Evolutionary conservation across 2,113 vertebrate species (phyloP), one percentile per base, ranked within the genome.

Genomic region (Perca flavescens): DNA sequence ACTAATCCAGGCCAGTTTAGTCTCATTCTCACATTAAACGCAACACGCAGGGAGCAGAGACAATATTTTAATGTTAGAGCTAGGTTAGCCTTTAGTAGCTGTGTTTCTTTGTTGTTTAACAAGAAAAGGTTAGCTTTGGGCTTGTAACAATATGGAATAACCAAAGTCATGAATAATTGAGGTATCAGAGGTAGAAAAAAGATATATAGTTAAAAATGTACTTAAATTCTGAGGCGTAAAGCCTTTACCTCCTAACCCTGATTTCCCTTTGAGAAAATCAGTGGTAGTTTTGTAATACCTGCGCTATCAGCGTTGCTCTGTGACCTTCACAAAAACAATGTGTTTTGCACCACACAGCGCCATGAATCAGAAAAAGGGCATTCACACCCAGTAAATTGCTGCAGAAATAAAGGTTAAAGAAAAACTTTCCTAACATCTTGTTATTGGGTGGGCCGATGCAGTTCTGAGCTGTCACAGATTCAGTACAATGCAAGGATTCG

Each of bases 241-340:
- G 15, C 34, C 2, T 50, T 21, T 9, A 6, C 6, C 14, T 57
- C 14, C 16, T 77, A 19, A n/a, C 21, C 2, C 3, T 50, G n/a
- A 52, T 36, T 46, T 63, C 31, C 22, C 40, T 80, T 56, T 28
- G 50, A 81, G 50, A 52, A 66, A 67, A 68, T 13, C 62, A 31
- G 9, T 22, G 13, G 50, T 73, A 43, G 6, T n/a, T 69, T 11
- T 49, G 16, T 22, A 22, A 36, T 68, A 8, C 3, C 15, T 64
- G 3, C 0, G 25, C 16, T 36, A 16, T 47, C 54, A 66, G 31
- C 36, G 43, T 21, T 43, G 15, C 28, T 17, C 4, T 40, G 47
- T 71, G 68, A 83, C 76, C 82, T 80, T 83, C 25, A 66, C 15
- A 2, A 63, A 50, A 36, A 76, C 65, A 64, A 16, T 36, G 31